Conservation (phyloP, 2,888 invertebrate genomes). For the Folsomia candida region DNA sequence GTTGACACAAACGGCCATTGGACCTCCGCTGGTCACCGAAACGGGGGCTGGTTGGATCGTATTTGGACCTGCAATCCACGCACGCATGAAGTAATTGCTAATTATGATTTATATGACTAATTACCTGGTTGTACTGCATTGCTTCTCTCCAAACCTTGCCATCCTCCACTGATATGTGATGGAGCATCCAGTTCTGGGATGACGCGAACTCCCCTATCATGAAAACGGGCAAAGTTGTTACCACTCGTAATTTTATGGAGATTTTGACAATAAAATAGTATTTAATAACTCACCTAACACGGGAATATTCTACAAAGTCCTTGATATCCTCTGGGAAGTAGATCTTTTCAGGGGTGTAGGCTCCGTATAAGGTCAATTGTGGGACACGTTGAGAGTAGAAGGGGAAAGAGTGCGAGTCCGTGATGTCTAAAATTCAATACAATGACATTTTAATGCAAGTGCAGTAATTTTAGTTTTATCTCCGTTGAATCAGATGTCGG, state of each 20-base stretch:
- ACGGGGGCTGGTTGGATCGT: constrained; percentile 50
- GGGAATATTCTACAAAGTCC: constrained; percentile 51
- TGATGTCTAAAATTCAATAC: constrained; percentile 63
- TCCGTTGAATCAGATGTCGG: too few relatives aligned
- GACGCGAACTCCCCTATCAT: constrained; percentile 74
- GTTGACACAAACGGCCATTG: constrained; percentile 52
- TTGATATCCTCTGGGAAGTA: constrained; percentile 53
- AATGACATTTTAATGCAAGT: too few relatives aligned
- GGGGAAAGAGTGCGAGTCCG: constrained; percentile 92
- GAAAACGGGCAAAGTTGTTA: constrained; percentile 48
- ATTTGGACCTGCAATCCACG: constrained; percentile 38
- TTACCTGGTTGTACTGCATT: constrained; percentile 48
- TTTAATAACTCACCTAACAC: constrained; percentile 55
- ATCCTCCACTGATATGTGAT: constrained; percentile 83
- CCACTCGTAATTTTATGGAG: not conserved
- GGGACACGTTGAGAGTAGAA: constrained; percentile 73
- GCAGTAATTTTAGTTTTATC: too few relatives aligned
- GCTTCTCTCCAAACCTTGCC: constrained; percentile 60
- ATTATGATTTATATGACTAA: too few relatives aligned
- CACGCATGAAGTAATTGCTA: too few relatives aligned
- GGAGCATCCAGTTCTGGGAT: constrained; percentile 91
- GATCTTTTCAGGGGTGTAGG: constrained; percentile 70
- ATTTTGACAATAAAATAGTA: too few relatives aligned
- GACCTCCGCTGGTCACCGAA: constrained; percentile 52
- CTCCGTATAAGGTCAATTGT: constrained; percentile 70